Evolutionary conservation across 2,888 invertebrate genomes (phyloP).

Genomic region (Hyalella azteca): DNA sequence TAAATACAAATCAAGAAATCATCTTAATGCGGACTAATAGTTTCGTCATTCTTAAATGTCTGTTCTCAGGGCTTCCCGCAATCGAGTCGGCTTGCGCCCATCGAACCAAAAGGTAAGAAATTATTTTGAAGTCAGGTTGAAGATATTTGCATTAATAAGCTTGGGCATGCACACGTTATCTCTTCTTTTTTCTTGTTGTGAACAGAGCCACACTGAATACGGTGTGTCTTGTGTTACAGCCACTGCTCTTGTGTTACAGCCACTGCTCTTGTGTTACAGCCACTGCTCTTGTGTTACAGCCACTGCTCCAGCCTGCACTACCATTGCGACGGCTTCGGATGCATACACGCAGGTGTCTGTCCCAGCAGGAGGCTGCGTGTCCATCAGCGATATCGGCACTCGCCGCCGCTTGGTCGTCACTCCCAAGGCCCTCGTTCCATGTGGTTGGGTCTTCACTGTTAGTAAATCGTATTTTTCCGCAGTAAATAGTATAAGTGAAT

Average conservation of each 20-base stretch:
- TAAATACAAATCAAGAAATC: neutral
- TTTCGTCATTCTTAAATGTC: neutral
- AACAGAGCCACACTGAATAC: too few species aligned
- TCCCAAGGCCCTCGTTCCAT: neutral
- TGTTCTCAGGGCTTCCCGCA: neutral
- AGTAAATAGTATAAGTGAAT: neutral
- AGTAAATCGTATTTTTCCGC: neutral
- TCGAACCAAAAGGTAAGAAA: neutral
- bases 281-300: neutral
- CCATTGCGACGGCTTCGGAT: too few species aligned
- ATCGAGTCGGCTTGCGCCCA: neutral
- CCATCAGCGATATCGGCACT: neutral
- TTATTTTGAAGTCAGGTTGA: neutral
- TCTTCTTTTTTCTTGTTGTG: neutral
- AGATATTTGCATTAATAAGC: neutral
- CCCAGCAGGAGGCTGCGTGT: neutral
- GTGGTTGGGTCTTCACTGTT: slow-evolving; percentile 18
- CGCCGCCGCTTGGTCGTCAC: neutral
- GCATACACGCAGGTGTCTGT: neutral
- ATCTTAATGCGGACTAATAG: neutral
- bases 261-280: neutral
- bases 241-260: neutral
- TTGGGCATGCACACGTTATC: neutral
- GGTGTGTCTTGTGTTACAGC: too few species aligned
- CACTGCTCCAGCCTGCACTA: neutral